Conservation (phyloP, 2,797 vertebrate species). For the Eulemur mongoz region DNA sequence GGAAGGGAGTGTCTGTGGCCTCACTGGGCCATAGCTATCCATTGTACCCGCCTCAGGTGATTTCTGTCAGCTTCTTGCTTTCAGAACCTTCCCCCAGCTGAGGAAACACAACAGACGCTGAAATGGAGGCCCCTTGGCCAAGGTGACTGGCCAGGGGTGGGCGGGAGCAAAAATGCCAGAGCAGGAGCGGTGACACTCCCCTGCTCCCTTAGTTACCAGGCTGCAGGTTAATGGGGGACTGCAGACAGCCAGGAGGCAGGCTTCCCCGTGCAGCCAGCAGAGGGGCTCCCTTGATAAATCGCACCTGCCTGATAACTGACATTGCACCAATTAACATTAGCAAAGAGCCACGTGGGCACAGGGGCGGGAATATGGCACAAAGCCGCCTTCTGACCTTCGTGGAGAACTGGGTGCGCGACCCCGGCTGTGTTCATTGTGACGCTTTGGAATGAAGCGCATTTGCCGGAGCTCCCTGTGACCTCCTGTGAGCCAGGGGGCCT, state of each 20-base stretch:
- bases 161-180: background rate
- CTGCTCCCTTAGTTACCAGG: background rate
- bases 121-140: background rate
- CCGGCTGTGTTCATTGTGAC: background rate
- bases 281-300: constrained; percentile 13
- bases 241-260: background rate
- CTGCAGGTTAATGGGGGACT: background rate
- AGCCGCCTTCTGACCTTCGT: background rate
- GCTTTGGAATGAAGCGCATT: background rate
- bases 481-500: background rate
- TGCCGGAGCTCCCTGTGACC: background rate
- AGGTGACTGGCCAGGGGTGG: background rate
- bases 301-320: background rate
- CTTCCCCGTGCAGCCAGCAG: background rate
- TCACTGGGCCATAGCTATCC: background rate
- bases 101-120: background rate
- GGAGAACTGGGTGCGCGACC: accelerated
- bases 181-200: background rate
- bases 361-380: background rate
- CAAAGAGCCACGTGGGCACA: background rate
- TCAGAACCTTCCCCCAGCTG: background rate
- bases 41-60: background rate
- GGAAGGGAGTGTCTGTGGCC: background rate
- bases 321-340: background rate
- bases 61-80: background rate